Conservation (phyloP, 2,113 vertebrate genomes). For the Pholis gunnellus region DNA sequence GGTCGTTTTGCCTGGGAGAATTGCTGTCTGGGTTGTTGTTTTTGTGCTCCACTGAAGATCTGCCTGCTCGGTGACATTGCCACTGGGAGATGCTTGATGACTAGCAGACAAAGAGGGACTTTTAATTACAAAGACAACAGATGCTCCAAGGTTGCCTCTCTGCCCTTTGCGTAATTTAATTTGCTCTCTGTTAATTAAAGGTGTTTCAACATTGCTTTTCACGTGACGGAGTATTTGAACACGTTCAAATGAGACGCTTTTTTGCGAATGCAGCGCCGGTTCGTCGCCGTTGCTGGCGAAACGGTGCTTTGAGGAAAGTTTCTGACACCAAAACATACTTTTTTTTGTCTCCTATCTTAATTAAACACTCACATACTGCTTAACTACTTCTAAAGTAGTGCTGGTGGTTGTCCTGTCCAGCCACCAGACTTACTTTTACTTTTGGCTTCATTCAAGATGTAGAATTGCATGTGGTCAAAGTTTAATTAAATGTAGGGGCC, state of each 20-base stretch:
- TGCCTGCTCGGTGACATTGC: constrained; percentile 58
- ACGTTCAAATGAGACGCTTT: constrained; percentile 17
- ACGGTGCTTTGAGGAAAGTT: constrained; percentile 15
- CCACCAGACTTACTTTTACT: constrained; percentile 16
- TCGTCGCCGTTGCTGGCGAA: neutral
- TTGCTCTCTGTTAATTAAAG: constrained; percentile 79
- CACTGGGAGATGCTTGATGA: constrained; percentile 71
- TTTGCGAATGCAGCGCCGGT: constrained; percentile 8
- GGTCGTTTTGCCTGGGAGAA: constrained; percentile 42
- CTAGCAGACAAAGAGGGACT: constrained; percentile 69
- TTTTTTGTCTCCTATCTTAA: constrained; percentile 43
- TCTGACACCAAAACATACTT: constrained; percentile 16
- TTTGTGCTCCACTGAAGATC: constrained; percentile 65
- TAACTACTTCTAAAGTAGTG: constrained; percentile 19
- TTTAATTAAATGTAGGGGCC: constrained; percentile 61
- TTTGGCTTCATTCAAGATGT: constrained; percentile 23
- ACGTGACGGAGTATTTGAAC: constrained; percentile 40
- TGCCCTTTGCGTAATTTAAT: constrained; percentile 76
- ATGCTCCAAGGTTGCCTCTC: constrained; percentile 70
- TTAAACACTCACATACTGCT: constrained; percentile 12
- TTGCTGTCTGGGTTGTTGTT: constrained; percentile 48
- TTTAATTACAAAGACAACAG: constrained; percentile 82
- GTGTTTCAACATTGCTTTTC: constrained; percentile 58
- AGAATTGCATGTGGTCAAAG: constrained; percentile 51
- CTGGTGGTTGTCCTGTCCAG: constrained; percentile 7